Evolutionary conservation across 2,888 invertebrate species (phyloP).

Genomic region (Podotricha telesiphe): DNA sequence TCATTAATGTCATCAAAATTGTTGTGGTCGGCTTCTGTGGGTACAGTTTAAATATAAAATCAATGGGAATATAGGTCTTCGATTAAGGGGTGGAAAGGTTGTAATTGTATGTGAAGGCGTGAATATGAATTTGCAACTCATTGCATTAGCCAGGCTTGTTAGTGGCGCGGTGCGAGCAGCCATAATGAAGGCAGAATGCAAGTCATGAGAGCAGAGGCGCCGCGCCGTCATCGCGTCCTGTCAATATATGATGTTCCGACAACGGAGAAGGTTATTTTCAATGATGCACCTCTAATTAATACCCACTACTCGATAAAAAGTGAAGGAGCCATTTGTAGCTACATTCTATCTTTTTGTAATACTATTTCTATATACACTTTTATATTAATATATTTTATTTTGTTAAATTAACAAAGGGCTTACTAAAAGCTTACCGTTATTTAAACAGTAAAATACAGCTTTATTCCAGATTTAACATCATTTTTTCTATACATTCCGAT

Average conservation of each 20-base stretch:
- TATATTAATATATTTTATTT: not conserved
- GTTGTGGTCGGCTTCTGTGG: conserved; percentile 70
- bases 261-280: conserved; percentile 78
- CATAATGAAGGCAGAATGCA: conserved; percentile 78
- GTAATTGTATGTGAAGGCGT: conserved; percentile 45
- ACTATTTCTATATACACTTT: not conserved
- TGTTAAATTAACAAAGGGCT: no score
- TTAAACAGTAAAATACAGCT: no score
- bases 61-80: conserved; percentile 51
- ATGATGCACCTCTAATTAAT: conserved; percentile 80
- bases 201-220: conserved; percentile 73
- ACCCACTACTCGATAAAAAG: conserved; percentile 67
- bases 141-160: conserved; percentile 82
- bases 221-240: conserved; percentile 73
- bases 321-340: conserved; percentile 65
- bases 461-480: no score
- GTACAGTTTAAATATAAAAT: conserved; percentile 28
- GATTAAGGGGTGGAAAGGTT: conserved; percentile 49
- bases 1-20: conserved; percentile 80
- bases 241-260: conserved; percentile 76
- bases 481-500: no score
- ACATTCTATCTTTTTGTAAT: conserved; percentile 59
- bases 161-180: conserved; percentile 61
- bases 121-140: conserved; percentile 72
- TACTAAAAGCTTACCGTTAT: no score